Percentiles rank a stretch among this genome's conserved stretches.
Evolutionary conservation across 2,113 vertebrate genomes (phyloP).

Genomic region (Lutjanus erythropterus): DNA sequence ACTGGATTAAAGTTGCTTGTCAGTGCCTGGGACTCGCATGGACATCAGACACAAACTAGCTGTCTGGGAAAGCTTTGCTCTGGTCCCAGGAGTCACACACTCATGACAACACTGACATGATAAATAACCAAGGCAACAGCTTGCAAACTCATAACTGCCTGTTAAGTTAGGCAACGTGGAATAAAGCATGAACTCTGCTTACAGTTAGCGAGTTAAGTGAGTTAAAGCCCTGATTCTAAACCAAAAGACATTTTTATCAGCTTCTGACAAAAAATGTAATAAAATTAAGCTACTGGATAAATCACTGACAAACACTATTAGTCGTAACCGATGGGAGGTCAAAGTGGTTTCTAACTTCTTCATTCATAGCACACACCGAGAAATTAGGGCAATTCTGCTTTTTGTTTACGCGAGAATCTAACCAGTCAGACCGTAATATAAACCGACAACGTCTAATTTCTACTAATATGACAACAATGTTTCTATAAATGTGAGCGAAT

Average conservation of each 20-base stretch:
- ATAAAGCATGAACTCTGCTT: neutral
- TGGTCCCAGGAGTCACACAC: constrained; percentile 69
- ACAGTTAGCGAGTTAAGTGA: neutral
- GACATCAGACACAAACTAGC: constrained; percentile 74
- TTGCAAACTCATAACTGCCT: constrained; percentile 17
- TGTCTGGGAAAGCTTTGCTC: constrained; percentile 68
- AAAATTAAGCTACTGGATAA: neutral
- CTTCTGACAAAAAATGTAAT: neutral
- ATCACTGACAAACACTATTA: neutral
- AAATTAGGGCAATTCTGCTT: neutral
- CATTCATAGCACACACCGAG: constrained; percentile 8
- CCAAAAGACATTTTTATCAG: neutral
- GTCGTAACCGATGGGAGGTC: neutral
- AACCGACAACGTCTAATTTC: neutral
- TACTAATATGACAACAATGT: neutral
- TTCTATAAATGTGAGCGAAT: neutral
- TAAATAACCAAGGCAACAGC: constrained; percentile 44
- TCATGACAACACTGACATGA: constrained; percentile 59
- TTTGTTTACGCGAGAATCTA: neutral
- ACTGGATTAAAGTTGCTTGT: constrained; percentile 66
- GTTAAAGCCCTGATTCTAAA: neutral
- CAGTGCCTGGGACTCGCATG: constrained; percentile 60
- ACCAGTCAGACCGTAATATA: neutral
- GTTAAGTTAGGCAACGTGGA: neutral
- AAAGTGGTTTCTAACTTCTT: constrained; percentile 52